Conservation (phyloP, 64 coral and sea anemone genomes). For the Pocillopora verrucosa region DNA sequence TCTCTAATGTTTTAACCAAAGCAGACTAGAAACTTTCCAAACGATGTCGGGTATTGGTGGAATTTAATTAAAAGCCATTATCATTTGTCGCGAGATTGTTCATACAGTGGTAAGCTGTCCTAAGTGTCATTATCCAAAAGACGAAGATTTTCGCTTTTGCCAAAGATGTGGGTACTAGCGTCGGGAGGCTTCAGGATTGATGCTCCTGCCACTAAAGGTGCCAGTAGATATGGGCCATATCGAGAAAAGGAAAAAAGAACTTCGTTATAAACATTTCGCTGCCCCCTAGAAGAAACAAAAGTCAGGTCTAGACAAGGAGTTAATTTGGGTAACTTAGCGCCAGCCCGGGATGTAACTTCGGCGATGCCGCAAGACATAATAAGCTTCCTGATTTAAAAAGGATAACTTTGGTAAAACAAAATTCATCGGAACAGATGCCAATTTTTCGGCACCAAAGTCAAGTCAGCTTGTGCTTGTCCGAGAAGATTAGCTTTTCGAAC, state of each 20-base stretch:
- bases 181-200: background rate
- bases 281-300: background rate
- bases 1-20: background rate
- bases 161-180: conserved; percentile 51
- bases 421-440: background rate
- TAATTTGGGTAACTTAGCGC: background rate
- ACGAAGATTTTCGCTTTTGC: conserved; percentile 41
- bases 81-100: conserved; percentile 2
- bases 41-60: conserved; percentile 3
- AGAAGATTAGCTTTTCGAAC: conserved; percentile 8
- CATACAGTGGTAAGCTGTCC: conserved; percentile 38
- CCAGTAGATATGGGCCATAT: background rate
- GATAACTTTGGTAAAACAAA: background rate
- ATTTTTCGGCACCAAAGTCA: background rate
- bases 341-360: background rate
- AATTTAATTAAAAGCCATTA: conserved; percentile 1
- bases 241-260: background rate
- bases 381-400: background rate
- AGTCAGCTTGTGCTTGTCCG: background rate
- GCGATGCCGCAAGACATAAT: too few species aligned
- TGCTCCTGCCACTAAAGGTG: background rate
- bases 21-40: conserved; percentile 26
- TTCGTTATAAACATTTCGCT: background rate
- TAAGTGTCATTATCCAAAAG: conserved; percentile 23
- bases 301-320: background rate